These are phyloP conservation scores for Bemisia tabaci DNA, from an alignment of 1,140 invertebrate species.

Conservation along the genomic window DNA sequence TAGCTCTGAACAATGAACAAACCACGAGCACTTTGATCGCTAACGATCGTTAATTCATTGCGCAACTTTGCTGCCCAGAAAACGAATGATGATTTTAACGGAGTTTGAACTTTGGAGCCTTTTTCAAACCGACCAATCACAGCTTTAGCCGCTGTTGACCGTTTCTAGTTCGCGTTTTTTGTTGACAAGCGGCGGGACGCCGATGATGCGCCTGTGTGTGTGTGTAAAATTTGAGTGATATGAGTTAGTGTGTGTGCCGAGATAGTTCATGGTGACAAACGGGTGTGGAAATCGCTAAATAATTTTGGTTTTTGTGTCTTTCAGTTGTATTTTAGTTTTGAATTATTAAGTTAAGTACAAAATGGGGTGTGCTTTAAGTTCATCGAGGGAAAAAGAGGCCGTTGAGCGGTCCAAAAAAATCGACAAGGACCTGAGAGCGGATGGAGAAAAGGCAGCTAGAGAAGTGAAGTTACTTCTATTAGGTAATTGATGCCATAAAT, in stretches of 20 bases:
- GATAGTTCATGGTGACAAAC: background rate
- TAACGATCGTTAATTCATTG: background rate
- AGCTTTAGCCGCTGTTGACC: background rate
- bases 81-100: background rate
- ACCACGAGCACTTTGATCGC: too few species aligned
- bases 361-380: conserved; percentile 70
- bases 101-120: background rate
- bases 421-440: conserved; percentile 66
- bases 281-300: background rate
- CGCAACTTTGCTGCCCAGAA: too few species aligned
- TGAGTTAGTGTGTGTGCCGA: background rate
- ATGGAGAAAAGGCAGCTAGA: conserved; percentile 68
- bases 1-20: too few species aligned
- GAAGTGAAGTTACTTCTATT: conserved; percentile 80
- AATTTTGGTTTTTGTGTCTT: background rate
- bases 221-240: background rate
- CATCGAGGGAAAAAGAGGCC: conserved; percentile 66
- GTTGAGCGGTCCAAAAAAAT: conserved; percentile 75
- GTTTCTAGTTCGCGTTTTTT: background rate
- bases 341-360: conserved; percentile 22
- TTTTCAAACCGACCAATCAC: background rate
- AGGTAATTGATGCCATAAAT: conserved; percentile 40
- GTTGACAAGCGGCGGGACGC: background rate
- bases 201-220: background rate
- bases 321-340: background rate